Evolutionary conservation across 2,888 invertebrate genomes (phyloP), one percentile per base, ranked within the genome.

Genomic region (Athrips mouffetella): DNA sequence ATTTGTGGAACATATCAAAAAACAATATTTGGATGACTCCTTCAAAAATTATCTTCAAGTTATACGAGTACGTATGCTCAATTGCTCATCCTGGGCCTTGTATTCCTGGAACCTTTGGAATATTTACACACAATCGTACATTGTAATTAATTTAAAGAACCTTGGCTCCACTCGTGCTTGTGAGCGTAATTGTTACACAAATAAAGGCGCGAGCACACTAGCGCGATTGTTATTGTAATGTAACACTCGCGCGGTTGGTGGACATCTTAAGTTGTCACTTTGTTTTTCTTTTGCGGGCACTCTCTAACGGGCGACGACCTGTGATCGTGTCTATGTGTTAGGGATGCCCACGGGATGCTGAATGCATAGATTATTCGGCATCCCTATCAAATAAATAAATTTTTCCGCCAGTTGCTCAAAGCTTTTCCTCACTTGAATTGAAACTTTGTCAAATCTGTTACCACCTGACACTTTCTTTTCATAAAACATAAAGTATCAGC

Each of bases 261-360:
- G 80, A 81, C 79, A 78, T 81, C 82, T 85, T 79, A 73, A 78
- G 73, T 77, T 83, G 83, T 83, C 79, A 80, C 77, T 75, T 75
- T 80, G 76, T 83, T 85, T 82, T 86, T 78, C 83, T 84, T 83
- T 80, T 76, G 80, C 70, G 70, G 71, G 58, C 61, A 60, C 72
- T 71, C 77, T 80, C 63, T 58, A 51, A 47, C 76, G 87, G 79
- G 55, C 84, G 73, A 75, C 75, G 86, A 86, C 85, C 70, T 70
- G 57, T 51, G 55, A 63, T 65, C 62, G 60, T 64, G 61, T 65
- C 55, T 65, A 59, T 60, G 53, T 53, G 42, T 27, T 67, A 80
- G 76, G 80, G 81, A 49, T 81, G 76, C 55, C 70, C 35, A 51
- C 30, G n/a, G n/a, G n/a, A n/a, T n/a, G n/a, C n/a, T n/a, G n/a